phyloP scores from a whole-genome alignment of 1,140 invertebrate species.

The Papilio glaucus region DNA sequence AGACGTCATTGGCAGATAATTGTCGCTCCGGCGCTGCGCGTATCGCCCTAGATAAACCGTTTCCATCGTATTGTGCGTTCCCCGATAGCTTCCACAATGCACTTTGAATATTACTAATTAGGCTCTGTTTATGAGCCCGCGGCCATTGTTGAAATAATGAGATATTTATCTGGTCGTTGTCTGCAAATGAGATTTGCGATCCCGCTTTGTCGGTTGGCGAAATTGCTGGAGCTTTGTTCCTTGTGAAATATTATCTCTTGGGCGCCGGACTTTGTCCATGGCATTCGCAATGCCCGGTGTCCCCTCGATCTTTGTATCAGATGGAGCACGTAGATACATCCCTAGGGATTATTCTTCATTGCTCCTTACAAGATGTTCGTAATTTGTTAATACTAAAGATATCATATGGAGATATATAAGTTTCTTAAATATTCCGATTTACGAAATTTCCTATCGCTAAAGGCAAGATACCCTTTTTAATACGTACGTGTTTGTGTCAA shows the following conservation, averaged over 20 bases:
- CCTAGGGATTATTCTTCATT: slow-evolving; percentile 16
- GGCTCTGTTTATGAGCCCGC: slow-evolving; percentile 76
- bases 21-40: slow-evolving; percentile 70
- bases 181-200: slow-evolving; percentile 81
- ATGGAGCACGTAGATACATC: slow-evolving; percentile 40
- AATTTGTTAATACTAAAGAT: not conserved
- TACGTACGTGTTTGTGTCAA: too few relatives aligned
- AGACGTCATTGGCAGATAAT: slow-evolving; percentile 74
- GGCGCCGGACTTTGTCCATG: slow-evolving; percentile 49
- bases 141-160: slow-evolving; percentile 81
- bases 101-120: slow-evolving; percentile 82
- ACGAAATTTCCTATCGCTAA: too few relatives aligned
- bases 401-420: too few relatives aligned
- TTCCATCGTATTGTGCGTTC: slow-evolving; percentile 78
- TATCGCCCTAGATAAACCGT: slow-evolving; percentile 81
- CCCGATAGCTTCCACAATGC: slow-evolving; percentile 74
- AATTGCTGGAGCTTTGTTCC: slow-evolving; percentile 74
- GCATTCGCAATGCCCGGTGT: slow-evolving; percentile 43
- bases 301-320: slow-evolving; percentile 51
- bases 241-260: slow-evolving; percentile 74
- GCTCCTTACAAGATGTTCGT: not conserved
- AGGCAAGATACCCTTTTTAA: too few relatives aligned
- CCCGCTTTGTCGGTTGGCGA: slow-evolving; percentile 75
- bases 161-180: slow-evolving; percentile 79
- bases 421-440: too few relatives aligned